phyloP scores from a whole-genome alignment of 2,888 invertebrate species.

The Cabera pusaria region DNA sequence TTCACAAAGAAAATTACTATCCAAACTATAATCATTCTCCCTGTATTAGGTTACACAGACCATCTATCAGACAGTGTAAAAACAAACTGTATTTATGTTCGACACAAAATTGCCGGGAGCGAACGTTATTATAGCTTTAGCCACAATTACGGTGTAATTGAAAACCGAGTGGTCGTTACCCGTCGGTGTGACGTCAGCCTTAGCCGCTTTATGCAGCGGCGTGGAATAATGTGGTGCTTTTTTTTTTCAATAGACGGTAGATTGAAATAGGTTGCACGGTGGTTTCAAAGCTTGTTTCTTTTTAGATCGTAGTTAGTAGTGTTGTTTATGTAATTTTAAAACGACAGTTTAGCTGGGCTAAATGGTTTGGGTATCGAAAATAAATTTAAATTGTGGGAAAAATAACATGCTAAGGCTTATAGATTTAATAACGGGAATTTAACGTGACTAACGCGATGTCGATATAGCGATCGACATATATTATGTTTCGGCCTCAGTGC shows the following conservation, averaged over 20 bases:
- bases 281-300: conserved; percentile 14
- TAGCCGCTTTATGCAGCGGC: conserved; percentile 35
- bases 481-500: no score
- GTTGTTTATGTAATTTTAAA: background rate
- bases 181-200: conserved; percentile 53
- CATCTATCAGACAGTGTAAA: conserved; percentile 45
- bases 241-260: conserved; percentile 27
- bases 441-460: no score
- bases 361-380: no score
- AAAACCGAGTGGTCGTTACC: conserved; percentile 71
- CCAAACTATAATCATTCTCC: no score
- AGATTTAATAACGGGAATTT: no score
- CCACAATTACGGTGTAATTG: conserved; percentile 78
- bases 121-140: conserved; percentile 61
- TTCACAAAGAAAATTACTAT: no score
- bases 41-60: conserved; percentile 17
- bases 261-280: conserved; percentile 23
- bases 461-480: no score
- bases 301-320: conserved; percentile 10
- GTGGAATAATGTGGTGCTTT: conserved; percentile 35
- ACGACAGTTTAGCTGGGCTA: conserved; percentile 1
- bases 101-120: conserved; percentile 64
- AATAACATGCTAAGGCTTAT: no score
- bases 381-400: no score
- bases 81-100: conserved; percentile 72